Conservation (phyloP, 2,113 vertebrate genomes). For the Alethe castanea region DNA sequence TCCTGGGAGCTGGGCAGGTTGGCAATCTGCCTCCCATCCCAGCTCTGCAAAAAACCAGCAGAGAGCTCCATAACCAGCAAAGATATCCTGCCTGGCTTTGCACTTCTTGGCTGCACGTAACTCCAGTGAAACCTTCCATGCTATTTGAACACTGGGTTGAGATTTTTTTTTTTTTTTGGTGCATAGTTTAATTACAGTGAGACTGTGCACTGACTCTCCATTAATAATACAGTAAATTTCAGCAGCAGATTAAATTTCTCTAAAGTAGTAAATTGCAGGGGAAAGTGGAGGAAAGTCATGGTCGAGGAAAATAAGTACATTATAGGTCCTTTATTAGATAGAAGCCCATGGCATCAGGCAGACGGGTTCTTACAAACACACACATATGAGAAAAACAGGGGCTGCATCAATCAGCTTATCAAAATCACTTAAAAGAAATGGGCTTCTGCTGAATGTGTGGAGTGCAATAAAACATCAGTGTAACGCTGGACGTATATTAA, state of each 20-base stretch:
- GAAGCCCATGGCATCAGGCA: constrained; percentile 61
- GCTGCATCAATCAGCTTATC: constrained; percentile 62
- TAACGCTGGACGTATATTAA: constrained; percentile 35
- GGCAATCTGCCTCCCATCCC: not conserved
- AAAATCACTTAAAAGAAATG: constrained; percentile 51
- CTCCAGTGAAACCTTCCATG: constrained; percentile 8
- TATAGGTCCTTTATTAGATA: constrained; percentile 69
- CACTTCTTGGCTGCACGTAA: not conserved
- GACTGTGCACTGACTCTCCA: constrained; percentile 69
- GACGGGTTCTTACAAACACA: constrained; percentile 46
- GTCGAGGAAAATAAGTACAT: constrained; percentile 58
- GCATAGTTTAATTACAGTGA: constrained; percentile 72
- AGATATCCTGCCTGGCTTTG: not conserved
- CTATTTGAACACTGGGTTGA: not conserved
- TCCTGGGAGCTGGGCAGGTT: not conserved
- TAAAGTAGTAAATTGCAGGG: constrained; percentile 68
- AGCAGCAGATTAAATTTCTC: constrained; percentile 83
- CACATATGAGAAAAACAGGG: constrained; percentile 54
- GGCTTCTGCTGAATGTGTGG: constrained; percentile 45
- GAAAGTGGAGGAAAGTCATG: constrained; percentile 53
- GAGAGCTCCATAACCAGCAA: not conserved
- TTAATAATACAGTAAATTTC: constrained; percentile 84
- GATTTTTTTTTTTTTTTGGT: not conserved
- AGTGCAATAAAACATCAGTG: constrained; percentile 60
- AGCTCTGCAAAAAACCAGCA: not conserved